Base-by-base conservation (phyloP, 2,797 vertebrate species). In the Calcarius lapponicus region DNA sequence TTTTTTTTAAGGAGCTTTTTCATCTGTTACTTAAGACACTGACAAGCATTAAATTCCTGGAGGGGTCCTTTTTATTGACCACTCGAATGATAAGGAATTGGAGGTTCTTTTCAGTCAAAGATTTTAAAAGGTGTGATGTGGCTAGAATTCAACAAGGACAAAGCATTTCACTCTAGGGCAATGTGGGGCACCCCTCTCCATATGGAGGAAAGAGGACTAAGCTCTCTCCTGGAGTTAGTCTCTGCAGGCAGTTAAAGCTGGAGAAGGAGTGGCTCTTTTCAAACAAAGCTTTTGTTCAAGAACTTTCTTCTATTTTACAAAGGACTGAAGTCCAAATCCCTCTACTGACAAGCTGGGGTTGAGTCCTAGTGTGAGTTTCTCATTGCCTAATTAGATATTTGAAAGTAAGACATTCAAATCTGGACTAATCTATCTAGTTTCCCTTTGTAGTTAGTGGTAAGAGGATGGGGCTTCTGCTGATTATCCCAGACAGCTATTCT, bases 341-440 rank as follows among this genome's bases (percentile, higher is more conserved):
- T 82, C 42, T 74, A 32, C 43, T 94, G 53, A 81, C 66, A 88
- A 22, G 53, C 29, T 66, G 32, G 12, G 3, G 43, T 26, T 78
- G 57, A 72, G 38, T 69, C 28, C 5, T 38, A 61, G 22, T 43
- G 36, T 40, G 74, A 85, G 19, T n/a, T 65, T 92, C 72, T 43
- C 21, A 34, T 72, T 91, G 18, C 16, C 15, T 91, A 90, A 81
- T 90, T 75, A 88, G 65, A 47, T 78, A 65, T 74, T 86, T 90
- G 76, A 90, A 95, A 95, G 42, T 65, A 73, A 91, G 64, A 54
- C 42, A 29, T 74, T 90, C 16, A 86, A 85, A 85, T 71, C 64
- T 67, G 57, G 51, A 47, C 47, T 86, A 65, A 86, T 65, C 69
- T 91, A 64, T 69, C 54, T 58, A 69, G 13, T 36, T 58, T 75